Conservation (phyloP, 2,888 invertebrate species). For the Agrilus biguttatus region DNA sequence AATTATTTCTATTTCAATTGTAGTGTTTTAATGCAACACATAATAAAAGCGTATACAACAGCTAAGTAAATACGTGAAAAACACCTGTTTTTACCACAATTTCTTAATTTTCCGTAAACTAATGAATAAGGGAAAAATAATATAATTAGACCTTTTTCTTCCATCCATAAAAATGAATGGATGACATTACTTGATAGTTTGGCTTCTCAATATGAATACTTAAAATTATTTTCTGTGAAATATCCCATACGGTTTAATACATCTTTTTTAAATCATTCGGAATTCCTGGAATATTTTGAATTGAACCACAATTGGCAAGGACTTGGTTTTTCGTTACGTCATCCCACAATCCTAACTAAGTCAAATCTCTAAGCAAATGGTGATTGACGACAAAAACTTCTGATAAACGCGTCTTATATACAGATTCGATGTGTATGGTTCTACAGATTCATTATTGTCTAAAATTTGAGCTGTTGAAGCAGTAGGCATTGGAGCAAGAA, state of each 20-base stretch:
- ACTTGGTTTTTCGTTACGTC: slow-evolving; percentile 91
- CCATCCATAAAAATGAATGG: slow-evolving; percentile 99
- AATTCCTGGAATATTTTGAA: slow-evolving; percentile 75
- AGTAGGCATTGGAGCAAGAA: slow-evolving; percentile 97
- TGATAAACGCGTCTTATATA: slow-evolving; percentile 86
- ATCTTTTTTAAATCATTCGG: slow-evolving; percentile 73
- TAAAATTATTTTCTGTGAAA: slow-evolving; percentile 81
- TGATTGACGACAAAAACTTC: slow-evolving; percentile 96
- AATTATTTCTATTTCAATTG: no score
- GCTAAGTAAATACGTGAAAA: no score
- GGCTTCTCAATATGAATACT: slow-evolving; percentile 96
- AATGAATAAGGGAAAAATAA: no score
- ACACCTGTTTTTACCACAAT: no score
- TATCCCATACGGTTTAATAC: slow-evolving; percentile 97
- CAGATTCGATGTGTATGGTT: slow-evolving; percentile 96
- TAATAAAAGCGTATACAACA: no score
- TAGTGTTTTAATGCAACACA: no score
- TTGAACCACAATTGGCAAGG: slow-evolving; percentile 81
- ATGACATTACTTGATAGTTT: slow-evolving; percentile 83
- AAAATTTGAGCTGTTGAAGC: slow-evolving; percentile 98
- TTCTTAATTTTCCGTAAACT: no score
- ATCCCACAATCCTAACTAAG: slow-evolving; percentile 83
- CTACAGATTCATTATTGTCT: slow-evolving; percentile 97
- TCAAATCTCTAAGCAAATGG: slow-evolving; percentile 84
- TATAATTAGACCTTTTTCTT: no score